Evolutionary conservation across 2,888 invertebrate species (phyloP), one percentile per base, ranked within the genome.

Genomic region (Nowickia ferox): DNA sequence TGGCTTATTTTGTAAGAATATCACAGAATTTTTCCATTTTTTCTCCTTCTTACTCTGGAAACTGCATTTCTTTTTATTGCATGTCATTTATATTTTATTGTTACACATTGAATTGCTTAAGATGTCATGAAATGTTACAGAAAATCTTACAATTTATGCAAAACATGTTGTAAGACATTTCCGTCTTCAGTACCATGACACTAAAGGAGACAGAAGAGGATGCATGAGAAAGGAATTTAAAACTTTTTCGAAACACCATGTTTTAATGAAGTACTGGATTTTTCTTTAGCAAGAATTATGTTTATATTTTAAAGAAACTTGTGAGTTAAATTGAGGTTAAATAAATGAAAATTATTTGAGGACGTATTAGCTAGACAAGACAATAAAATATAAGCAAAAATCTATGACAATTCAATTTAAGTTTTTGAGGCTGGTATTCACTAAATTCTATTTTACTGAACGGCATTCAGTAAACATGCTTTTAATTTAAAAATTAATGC

Each of bases 91-190:
- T 69, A 55, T 85, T 85, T 85, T 81, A 81, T 85, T 85, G 84
- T 81, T 81, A 74, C 77, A 77, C 84, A 74, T 66, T 66, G 55
- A 79, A 74, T 69, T 74, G 53, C 69, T 51, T 61, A 59, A 77
- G 72, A 71, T 78, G 80, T 11, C 80, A 74, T 80, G 80, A 74
- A 74, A 57, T 51, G 57, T 17, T 48, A 11, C 10, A 46, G 44
- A 78, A 80, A 76, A 77, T 72, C 65, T 68, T 57, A 82, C 57
- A 85, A 78, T 85, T 78, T 85, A 82, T 85, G 81, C 82, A 82
- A 85, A 85, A 78, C 82, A 82, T 85, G 77, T 59, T 59, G 59
- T 74, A 85, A 82, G 82, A 82, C 82, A 85, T 82, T 85, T 85
- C 84, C 84, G 59, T 72, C 55, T 61, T 65, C 22, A 59, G 61